phyloP scores from a whole-genome alignment of 2,113 vertebrate species.

The Crocuta crocuta region DNA sequence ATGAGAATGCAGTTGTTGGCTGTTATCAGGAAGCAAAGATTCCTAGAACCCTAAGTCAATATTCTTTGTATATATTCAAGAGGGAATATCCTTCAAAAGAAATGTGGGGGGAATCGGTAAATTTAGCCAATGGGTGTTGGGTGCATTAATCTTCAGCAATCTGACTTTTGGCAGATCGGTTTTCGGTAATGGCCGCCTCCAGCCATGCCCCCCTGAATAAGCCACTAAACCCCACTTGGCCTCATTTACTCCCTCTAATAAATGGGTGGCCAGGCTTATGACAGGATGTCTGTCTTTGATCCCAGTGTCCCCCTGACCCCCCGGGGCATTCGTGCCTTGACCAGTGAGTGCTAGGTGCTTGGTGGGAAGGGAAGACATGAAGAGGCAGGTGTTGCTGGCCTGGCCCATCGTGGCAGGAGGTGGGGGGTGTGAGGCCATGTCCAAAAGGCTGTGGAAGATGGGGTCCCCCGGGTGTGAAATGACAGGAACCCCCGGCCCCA shows the following conservation, averaged over 20 bases:
- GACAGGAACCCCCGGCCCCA: background rate
- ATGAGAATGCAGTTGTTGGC: background rate
- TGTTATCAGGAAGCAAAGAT: background rate
- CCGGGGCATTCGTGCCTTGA: background rate
- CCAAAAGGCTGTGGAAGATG: background rate
- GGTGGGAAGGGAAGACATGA: background rate
- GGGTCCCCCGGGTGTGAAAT: background rate
- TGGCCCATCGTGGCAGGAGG: background rate
- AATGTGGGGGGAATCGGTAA: background rate
- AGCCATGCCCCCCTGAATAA: background rate
- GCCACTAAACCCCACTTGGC: background rate
- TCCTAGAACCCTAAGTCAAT: background rate
- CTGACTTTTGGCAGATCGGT: background rate
- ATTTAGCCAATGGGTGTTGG: background rate
- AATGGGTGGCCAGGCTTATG: background rate
- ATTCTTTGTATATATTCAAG: background rate
- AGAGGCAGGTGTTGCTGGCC: background rate
- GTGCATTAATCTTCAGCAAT: no score
- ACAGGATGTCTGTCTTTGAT: background rate
- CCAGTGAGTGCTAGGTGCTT: background rate
- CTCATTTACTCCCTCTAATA: background rate
- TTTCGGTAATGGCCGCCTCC: no score
- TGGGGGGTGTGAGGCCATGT: background rate
- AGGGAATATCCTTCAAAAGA: background rate
- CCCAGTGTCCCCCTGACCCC: no score